Conservation (phyloP, 2,113 vertebrate species). For the Charadrius vociferus region DNA sequence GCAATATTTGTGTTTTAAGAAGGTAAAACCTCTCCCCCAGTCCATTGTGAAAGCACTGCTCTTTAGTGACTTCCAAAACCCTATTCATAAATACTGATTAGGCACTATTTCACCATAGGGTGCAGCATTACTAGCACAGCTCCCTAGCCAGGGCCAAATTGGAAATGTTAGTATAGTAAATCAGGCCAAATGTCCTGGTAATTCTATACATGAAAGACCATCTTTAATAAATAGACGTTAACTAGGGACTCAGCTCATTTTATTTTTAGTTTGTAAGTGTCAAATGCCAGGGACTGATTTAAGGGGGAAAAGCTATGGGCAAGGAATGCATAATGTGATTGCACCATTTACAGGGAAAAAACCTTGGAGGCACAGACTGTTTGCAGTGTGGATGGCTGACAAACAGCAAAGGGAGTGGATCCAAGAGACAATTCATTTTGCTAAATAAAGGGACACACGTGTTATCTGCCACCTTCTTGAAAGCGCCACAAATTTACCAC, state of each 20-base stretch:
- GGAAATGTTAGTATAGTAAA: slow-evolving; percentile 72
- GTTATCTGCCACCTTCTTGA: neutral
- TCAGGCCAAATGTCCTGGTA: slow-evolving; percentile 57
- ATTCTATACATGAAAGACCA: slow-evolving; percentile 62
- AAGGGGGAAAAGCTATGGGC: neutral
- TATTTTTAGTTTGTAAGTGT: slow-evolving; percentile 38
- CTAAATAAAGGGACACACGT: neutral
- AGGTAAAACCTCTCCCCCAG: slow-evolving; percentile 36
- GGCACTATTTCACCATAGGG: slow-evolving; percentile 65
- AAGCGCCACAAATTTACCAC: neutral
- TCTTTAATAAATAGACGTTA: slow-evolving; percentile 70
- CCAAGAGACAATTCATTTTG: neutral
- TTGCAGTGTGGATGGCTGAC: neutral
- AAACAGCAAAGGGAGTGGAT: neutral
- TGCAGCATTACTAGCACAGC: slow-evolving; percentile 27
- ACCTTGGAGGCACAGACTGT: neutral
- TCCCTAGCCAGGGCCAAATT: slow-evolving; percentile 37
- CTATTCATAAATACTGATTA: slow-evolving; percentile 79
- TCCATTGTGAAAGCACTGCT: slow-evolving; percentile 17
- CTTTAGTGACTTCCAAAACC: slow-evolving; percentile 74
- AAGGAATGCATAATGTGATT: neutral
- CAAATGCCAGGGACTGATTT: slow-evolving; percentile 22
- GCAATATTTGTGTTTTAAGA: slow-evolving; percentile 65
- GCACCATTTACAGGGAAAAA: neutral
- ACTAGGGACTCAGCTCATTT: slow-evolving; percentile 31